Conservation (phyloP, 2,797 vertebrate genomes). For the Catharus ustulatus region DNA sequence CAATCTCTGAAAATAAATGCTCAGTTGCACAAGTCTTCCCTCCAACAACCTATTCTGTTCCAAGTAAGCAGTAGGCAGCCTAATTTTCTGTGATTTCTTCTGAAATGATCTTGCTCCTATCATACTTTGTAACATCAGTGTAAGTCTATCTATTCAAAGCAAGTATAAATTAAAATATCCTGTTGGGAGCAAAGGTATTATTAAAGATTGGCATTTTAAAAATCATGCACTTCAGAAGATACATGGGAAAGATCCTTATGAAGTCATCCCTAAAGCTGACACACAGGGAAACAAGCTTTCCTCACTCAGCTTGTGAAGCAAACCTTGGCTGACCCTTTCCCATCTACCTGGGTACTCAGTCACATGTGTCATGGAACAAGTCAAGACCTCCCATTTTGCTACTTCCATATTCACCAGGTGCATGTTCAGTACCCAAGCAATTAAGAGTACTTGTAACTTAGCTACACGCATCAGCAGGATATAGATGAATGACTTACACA, state of each 20-base stretch:
- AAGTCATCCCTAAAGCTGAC: neutral
- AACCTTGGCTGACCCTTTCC: neutral
- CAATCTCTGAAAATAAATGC: conserved; percentile 62
- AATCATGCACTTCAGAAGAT: neutral
- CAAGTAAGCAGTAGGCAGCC: conserved; percentile 14
- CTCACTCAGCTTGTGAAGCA: neutral
- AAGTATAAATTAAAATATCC: conserved; percentile 27
- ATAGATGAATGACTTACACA: neutral
- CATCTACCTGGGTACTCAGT: neutral
- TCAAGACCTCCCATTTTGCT: neutral
- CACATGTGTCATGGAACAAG: neutral
- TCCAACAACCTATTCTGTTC: conserved; percentile 21
- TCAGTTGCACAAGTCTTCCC: neutral
- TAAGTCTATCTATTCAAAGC: conserved; percentile 49
- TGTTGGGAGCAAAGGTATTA: neutral
- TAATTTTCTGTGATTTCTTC: conserved; percentile 12
- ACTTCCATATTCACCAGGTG: neutral
- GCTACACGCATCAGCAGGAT: neutral
- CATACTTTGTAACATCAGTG: neutral
- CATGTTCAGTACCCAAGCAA: neutral
- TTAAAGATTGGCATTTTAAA: conserved; percentile 20
- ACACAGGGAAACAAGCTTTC: neutral
- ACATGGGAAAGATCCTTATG: neutral
- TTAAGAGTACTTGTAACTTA: neutral
- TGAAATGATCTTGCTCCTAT: conserved; percentile 45